A percentile compares a stretch with the other conserved stretches of the same genome.
These are phyloP conservation scores for Rhingia rostrata DNA, from an alignment of 2,888 invertebrate genomes.

Conservation along the genomic window DNA sequence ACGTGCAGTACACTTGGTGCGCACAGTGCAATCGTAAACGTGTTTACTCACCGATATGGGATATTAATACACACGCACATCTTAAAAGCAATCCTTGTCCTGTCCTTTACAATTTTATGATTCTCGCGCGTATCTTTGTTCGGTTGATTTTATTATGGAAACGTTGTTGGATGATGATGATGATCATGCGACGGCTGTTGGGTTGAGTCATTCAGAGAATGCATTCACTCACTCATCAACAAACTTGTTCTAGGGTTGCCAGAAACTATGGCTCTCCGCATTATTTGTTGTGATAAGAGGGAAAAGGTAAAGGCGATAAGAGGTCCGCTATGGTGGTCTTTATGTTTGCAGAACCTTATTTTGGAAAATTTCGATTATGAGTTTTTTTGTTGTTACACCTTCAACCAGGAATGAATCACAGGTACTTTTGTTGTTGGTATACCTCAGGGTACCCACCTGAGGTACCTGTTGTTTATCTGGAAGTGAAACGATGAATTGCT, in stretches of 20 bases:
- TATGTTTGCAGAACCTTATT: constrained; percentile 65
- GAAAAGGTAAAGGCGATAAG: constrained; percentile 63
- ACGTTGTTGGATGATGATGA: constrained; percentile 24
- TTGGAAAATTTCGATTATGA: constrained; percentile 21
- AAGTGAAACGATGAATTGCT: constrained; percentile 58
- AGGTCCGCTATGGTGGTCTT: constrained; percentile 63
- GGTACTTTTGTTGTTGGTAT: constrained; percentile 10
- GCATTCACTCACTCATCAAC: constrained; percentile 35
- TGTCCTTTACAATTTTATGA: constrained; percentile 24
- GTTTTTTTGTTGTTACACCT: constrained; percentile 29
- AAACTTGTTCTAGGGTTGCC: constrained; percentile 56
- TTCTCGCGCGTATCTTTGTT: constrained; percentile 9
- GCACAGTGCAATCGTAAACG: constrained; percentile 36
- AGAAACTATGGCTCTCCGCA: constrained; percentile 60
- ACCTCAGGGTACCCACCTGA: constrained; percentile 17
- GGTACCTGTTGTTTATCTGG: constrained; percentile 67
- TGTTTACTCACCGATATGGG: constrained; percentile 59
- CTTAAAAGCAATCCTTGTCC: constrained; percentile 35
- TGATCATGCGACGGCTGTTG: neutral
- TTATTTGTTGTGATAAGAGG: constrained; percentile 71
- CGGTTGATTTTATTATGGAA: constrained; percentile 48
- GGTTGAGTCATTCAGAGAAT: constrained; percentile 51
- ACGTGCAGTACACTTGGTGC: constrained; percentile 71
- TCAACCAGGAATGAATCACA: constrained; percentile 56
- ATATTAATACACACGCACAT: constrained; percentile 41